Percentiles rank a stretch among this genome's conserved stretches.
Evolutionary conservation across 1,140 invertebrate genomes (phyloP).

Genomic region (Vollenhovia emeryi): DNA sequence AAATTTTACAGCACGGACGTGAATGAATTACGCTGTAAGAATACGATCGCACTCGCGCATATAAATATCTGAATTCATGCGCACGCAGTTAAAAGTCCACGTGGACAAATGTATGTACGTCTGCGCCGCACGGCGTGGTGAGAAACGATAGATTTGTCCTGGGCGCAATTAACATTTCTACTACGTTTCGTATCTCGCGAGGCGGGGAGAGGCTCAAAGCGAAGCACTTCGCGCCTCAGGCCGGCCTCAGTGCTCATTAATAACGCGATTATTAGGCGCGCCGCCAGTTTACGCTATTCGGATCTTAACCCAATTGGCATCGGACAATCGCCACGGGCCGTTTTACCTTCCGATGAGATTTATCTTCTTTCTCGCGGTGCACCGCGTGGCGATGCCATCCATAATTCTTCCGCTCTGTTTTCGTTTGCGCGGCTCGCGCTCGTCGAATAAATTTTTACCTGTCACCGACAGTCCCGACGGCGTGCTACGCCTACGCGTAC

Average conservation of each 20-base stretch:
- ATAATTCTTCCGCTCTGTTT: conserved; percentile 69
- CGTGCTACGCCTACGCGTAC: conserved; percentile 43
- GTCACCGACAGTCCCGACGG: conserved; percentile 44
- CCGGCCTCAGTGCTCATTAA: conserved; percentile 72
- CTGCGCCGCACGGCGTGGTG: background rate
- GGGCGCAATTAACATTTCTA: background rate
- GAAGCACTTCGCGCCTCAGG: conserved; percentile 18
- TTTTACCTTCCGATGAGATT: conserved; percentile 76
- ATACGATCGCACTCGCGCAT: background rate
- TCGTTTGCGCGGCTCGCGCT: conserved; percentile 44
- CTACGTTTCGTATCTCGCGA: background rate
- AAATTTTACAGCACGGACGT: background rate
- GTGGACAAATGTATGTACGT: no score
- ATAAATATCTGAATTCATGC: background rate
- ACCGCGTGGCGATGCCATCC: conserved; percentile 44
- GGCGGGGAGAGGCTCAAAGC: background rate
- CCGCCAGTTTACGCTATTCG: conserved; percentile 77
- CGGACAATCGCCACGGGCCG: conserved; percentile 76
- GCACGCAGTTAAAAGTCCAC: background rate
- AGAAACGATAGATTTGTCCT: conserved; percentile 4
- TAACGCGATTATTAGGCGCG: conserved; percentile 80
- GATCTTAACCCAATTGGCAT: conserved; percentile 79
- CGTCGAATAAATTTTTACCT: conserved; percentile 69
- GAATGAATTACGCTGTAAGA: background rate
- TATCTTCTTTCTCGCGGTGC: conserved; percentile 71